Base-by-base conservation (phyloP, 2,888 invertebrate species). In the Eristalinus sepulchralis region DNA sequence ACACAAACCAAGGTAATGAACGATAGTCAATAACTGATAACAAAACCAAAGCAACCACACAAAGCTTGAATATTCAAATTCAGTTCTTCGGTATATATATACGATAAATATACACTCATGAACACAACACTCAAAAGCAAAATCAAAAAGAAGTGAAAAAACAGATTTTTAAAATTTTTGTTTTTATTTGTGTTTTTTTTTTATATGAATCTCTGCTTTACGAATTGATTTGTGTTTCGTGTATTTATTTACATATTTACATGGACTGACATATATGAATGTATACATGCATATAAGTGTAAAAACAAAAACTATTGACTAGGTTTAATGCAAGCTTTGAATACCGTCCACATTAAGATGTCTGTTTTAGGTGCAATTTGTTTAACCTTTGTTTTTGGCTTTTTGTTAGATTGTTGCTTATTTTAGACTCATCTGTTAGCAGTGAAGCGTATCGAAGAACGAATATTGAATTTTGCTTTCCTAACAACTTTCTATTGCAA, bases 281-380 rank as follows among this genome's bases (percentile, higher is more conserved):
- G 39, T 47, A 17, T 47, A 47, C 39, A 47, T 47, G 39, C 39
- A 47, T 47, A 47, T 47, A 47, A 17, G 17, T 17, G 17, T 17
- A 73, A 77, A 5, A 27, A 27, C 27, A 27, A 27, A 27, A 36
- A 86, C 76, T 68, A 77, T 81, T 75, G 59, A 86, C 83, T 86
- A 89, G 89, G 89, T 86, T 88, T 89, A 89, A 89, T 90, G 86
- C 86, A 83, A 90, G 90, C 92, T 91, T 91, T 90, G 90, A 91
- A 89, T 89, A 91, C 91, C 91, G 91, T 92, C 91, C 91, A 92
- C 91, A 66, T 78, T 77, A 85, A 86, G 20, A 75, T 64, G 70
- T 83, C 70, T 78, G 62, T 78, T 75, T 83, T 55, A 73, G 20
- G 62, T 70, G 66, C 76, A 63, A 59, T 75, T 75, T 62, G 64